Percentiles rank a stretch among this genome's conserved stretches.
These are phyloP conservation scores for Meteorus cinctellus DNA, from an alignment of 2,888 invertebrate genomes.

Conservation along the genomic window DNA sequence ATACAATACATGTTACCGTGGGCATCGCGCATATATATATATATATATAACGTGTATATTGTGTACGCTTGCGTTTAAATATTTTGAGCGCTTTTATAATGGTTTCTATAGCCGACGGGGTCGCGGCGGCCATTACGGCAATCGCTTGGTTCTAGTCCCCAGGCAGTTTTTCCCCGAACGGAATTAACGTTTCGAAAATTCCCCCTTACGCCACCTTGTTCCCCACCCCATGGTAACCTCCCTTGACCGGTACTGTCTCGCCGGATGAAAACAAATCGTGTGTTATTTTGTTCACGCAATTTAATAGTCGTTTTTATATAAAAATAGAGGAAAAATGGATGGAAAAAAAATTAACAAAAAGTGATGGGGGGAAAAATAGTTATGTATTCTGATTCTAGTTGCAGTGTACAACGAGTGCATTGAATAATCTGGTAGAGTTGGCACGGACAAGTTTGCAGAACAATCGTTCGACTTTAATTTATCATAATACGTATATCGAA, in stretches of 20 bases:
- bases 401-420: background rate
- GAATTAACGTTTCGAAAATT: conserved; percentile 29
- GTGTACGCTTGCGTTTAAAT: conserved; percentile 33
- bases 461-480: conserved; percentile 21
- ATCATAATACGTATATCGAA: conserved; percentile 17
- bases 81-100: conserved; percentile 40
- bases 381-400: conserved; percentile 25
- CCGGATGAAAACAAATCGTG: background rate
- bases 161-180: conserved; percentile 33
- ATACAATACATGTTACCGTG: conserved; percentile 20
- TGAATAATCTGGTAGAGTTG: background rate
- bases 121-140: conserved; percentile 27
- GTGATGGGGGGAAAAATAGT: background rate
- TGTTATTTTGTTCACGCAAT: background rate
- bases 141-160: conserved; percentile 16
- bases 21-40: background rate
- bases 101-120: conserved; percentile 26
- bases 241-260: background rate
- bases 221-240: background rate
- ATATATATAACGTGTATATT: conserved; percentile 6
- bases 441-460: background rate
- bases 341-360: background rate
- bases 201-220: background rate
- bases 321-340: background rate
- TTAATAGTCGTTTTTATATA: background rate